Base-by-base conservation (phyloP, 2,888 invertebrate genomes). In the Diabrotica balteata region DNA sequence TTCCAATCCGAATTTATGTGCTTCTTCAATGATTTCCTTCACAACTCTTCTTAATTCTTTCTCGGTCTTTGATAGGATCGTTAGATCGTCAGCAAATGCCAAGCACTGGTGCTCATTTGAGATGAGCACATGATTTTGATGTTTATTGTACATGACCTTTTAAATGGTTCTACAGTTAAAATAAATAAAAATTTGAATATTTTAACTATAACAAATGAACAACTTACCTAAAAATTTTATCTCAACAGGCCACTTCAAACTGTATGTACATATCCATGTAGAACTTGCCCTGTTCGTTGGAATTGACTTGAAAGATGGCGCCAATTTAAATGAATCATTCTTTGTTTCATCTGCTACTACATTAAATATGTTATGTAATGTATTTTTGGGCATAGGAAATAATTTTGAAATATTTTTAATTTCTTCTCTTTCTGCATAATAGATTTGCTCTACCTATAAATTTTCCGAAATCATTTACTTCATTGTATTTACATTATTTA, bases 231-330 rank as follows among this genome's bases (percentile, higher is more conserved):
- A 84, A 83, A 91, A 88, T 72, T 86, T 85, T 8, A 82, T 81
- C 59, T 85, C 82, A 73, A 86, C 85, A 0, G 91, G 90, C 90
- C 90, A 91, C 47, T 82, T 78, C 70, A 90, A 81, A 0, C 81
- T 75, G 67, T 88, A 88, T 10, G 82, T 86, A 71, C 88, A 88
- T 0, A 77, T 81, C 90, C 90, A 90, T 9, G 57, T 65, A 7
- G 17, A 60, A 59, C 72, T 75, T 54, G 72, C 76, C 66, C 81
- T 82, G 11, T 81, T 80, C 17, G 69, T 65, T 50, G 72, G 69
- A 1, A 75, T 59, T 1, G 73, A 63, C 72, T 84, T 86, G 69
- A 85, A 87, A 44, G 80, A 80, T 0, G 81, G 78, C 47, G 76
- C 77, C 61, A 87, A 80, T 70, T 84, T 86, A 32, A 76, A 72